Conservation (phyloP, 2,797 vertebrate species). For the Leuciscus waleckii region DNA sequence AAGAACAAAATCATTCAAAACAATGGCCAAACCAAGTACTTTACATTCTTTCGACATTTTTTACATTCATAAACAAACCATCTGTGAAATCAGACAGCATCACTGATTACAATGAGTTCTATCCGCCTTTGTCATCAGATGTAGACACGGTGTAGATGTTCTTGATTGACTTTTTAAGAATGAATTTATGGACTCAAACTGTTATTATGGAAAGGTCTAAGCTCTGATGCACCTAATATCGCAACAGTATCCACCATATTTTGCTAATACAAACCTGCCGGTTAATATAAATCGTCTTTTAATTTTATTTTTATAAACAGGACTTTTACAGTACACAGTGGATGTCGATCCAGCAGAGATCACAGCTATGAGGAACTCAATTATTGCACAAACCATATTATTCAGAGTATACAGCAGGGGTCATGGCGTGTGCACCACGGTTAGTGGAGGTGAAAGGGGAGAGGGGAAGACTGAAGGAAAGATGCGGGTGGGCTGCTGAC, state of each 20-base stretch:
- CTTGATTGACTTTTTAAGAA: neutral
- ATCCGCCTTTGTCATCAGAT: neutral
- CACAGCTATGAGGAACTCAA: neutral
- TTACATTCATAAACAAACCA: neutral
- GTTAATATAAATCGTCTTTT: neutral
- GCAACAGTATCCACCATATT: neutral
- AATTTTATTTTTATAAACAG: neutral
- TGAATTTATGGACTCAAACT: neutral
- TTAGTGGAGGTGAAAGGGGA: slow-evolving; percentile 37
- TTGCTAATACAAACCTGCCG: neutral
- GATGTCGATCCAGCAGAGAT: neutral
- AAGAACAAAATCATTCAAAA: neutral
- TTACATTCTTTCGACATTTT: neutral
- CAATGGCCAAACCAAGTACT: neutral
- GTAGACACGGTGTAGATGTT: too few relatives aligned
- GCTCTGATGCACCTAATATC: neutral
- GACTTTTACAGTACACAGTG: neutral
- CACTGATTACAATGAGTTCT: neutral
- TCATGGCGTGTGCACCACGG: slow-evolving; percentile 58
- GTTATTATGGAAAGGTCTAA: neutral
- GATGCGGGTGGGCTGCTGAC: slow-evolving; percentile 33
- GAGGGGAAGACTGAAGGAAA: slow-evolving; percentile 4
- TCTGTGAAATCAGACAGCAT: neutral
- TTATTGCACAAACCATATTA: neutral
- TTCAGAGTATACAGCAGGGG: slow-evolving; percentile 60